Base-by-base conservation (phyloP, 2,797 vertebrate species). In the Somateria mollissima region DNA sequence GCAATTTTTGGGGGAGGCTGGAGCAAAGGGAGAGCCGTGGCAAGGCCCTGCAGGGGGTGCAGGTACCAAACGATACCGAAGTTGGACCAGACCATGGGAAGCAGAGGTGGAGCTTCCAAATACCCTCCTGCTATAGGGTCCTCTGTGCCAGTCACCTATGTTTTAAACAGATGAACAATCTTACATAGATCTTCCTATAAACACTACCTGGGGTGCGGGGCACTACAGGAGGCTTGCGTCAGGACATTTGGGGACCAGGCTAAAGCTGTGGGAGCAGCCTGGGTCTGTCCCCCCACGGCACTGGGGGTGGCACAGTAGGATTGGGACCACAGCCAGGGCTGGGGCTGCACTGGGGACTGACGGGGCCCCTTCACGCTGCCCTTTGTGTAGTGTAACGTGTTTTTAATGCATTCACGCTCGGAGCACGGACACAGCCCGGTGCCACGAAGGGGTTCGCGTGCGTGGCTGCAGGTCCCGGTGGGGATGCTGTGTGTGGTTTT, bases 341-440 rank as follows among this genome's bases (percentile, higher is more conserved):
- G 32, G 77, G 53, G 77, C 41, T 2, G 4, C 49, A 2, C 4
- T 4, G 2, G 65, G 76, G 90, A 36, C 24, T 3, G 2, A 1
- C 0, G 2, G 45, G 43, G 61, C 67, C 47, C 32, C 1, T 69
- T 57, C 8, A 5, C 1, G 2, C 13, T 58, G 56, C 36, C 77
- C 1, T 0, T 15, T 10, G 58, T 41, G 15, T n/a, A 8, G 4
- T 3, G 61, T 43, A 3, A 19, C 3, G 43, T 19, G 58, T 64
- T 9, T 56, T n/a, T 21, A 8, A 41, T 0, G 5, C 76, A 17
- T 18, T 30, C 73, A 61, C 58, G 1, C 43, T 32, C 0, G 0
- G 47, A 10, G 62, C 22, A 8, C 3, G 1, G 7, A 11, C 1
- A 0, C 22, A 8, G 15, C 37, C 37, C 3, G 15, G 74, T 77